Evolutionary conservation across 2,797 vertebrate species (phyloP), one percentile per base, ranked within the genome.

Genomic region (Helostoma temminkii): DNA sequence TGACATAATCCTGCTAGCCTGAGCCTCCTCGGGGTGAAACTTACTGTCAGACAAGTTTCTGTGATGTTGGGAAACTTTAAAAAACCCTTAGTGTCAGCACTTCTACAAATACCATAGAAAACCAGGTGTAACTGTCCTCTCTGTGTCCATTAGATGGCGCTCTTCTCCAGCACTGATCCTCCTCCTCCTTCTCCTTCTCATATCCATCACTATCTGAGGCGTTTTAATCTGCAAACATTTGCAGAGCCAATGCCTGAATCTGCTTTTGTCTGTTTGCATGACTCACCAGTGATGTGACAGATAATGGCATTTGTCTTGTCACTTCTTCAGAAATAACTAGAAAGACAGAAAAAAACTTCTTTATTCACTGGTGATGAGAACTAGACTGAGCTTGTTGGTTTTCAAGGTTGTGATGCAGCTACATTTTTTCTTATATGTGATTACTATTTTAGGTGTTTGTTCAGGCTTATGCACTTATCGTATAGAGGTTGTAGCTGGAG

Each of bases 121-220:
- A 49, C 1, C 16, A 48, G 18, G 2, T 14, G 1, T 12, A 36
- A 16, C 25, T 1, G 3, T 74, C 24, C 69, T 22, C 4, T 16
- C 5, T 34, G 16, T 53, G 59, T 63, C 91, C 91, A 73, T 32
- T 76, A 91, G 91, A 88, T 89, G 91, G 90, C 56, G 45, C 22
- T 3, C 72, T 81, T 24, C 58, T 76, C 26, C 66, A 66, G 19
- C 14, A 1, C 37, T 74, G 15, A 61, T 34, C 46, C 6, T 0
- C 16, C 8, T 39, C 41, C 9, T 46, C 21, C 45, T 50, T 11
- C 6, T 46, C 21, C 45, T 50, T 11, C 6, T 52, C 37, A 56
- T 56, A 49, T 83, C 45, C 60, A 47, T 59, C 57, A 57, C 21
- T 36, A 64, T 70, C 78, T 74, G n/a, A 61, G 47, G n/a, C 58